Conservation (phyloP, 2,113 vertebrate genomes). For the Amblyopsis rosae region DNA sequence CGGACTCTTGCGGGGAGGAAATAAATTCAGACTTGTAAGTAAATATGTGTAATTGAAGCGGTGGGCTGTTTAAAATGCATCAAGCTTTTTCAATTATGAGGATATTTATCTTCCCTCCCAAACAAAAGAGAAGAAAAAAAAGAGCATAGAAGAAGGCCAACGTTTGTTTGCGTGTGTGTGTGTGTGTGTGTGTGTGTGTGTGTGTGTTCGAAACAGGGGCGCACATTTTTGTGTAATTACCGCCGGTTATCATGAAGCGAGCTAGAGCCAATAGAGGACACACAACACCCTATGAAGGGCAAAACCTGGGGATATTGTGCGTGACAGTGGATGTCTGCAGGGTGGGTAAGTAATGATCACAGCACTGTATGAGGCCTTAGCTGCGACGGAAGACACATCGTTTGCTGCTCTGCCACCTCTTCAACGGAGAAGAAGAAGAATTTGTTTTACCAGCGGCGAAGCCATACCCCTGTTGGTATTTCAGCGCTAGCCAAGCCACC, state of each 20-base stretch:
- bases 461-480: constrained; percentile 17
- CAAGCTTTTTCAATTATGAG: constrained; percentile 68
- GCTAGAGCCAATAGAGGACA: constrained; percentile 54
- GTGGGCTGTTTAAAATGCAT: constrained; percentile 77
- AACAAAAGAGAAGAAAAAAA: constrained; percentile 66
- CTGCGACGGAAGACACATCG: constrained; percentile 50
- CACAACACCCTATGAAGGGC: constrained; percentile 72
- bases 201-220: constrained; percentile 5
- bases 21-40: constrained; percentile 76
- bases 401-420: constrained; percentile 52
- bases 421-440: constrained; percentile 47
- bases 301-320: constrained; percentile 65
- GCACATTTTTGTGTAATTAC: constrained; percentile 49
- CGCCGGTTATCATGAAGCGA: constrained; percentile 65
- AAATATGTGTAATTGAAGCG: constrained; percentile 77
- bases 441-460: constrained; percentile 26
- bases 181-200: constrained; percentile 20
- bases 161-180: constrained; percentile 51
- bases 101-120: constrained; percentile 76
- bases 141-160: constrained; percentile 29
- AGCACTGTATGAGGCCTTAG: constrained; percentile 47
- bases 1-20: constrained; percentile 63
- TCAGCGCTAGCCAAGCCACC: constrained; percentile 34
- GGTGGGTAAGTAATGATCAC: constrained; percentile 61
- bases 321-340: constrained; percentile 63